Percentiles rank a stretch among this genome's conserved stretches.
phyloP scores from a whole-genome alignment of 2,888 invertebrate genomes.

The Tryphoninae sp. region DNA sequence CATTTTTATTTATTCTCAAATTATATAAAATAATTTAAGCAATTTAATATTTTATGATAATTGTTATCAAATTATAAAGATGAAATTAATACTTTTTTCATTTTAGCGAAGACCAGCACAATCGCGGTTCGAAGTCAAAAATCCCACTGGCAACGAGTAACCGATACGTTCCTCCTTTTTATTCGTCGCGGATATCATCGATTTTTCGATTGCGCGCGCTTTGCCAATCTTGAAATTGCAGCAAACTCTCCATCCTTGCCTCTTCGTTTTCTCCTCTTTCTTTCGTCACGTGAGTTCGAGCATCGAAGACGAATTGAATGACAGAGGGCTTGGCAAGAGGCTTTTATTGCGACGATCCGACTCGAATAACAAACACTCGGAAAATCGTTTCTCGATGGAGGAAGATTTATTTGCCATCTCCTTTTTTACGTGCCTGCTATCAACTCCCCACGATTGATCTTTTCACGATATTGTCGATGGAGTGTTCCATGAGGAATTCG shows the following conservation, averaged over 20 bases:
- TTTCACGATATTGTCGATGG: constrained; percentile 1
- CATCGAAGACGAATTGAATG: constrained; percentile 65
- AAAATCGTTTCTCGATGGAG: constrained; percentile 18
- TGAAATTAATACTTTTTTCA: not conserved
- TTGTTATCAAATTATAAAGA: not conserved
- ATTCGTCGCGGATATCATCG: constrained; percentile 42
- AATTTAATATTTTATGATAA: not conserved
- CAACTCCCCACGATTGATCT: not conserved
- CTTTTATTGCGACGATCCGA: constrained; percentile 62
- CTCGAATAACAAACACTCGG: constrained; percentile 62
- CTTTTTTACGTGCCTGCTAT: not conserved
- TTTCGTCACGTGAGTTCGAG: constrained; percentile 41
- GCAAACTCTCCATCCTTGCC: constrained; percentile 19
- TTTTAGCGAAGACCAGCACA: not conserved
- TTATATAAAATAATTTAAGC: constrained; percentile 5
- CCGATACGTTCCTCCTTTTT: constrained; percentile 51
- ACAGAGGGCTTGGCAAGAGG: constrained; percentile 35
- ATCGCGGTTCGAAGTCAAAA: constrained; percentile 18
- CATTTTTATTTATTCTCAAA: not conserved
- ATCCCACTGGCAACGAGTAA: constrained; percentile 36
- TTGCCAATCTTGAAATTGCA: constrained; percentile 45
- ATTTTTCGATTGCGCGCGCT: constrained; percentile 61
- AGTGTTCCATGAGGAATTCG: constrained; percentile 23
- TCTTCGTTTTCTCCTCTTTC: constrained; percentile 23
- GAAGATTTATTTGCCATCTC: constrained; percentile 50